Conservation (phyloP, 2,113 vertebrate genomes). For the Pelodiscus sinensis region DNA sequence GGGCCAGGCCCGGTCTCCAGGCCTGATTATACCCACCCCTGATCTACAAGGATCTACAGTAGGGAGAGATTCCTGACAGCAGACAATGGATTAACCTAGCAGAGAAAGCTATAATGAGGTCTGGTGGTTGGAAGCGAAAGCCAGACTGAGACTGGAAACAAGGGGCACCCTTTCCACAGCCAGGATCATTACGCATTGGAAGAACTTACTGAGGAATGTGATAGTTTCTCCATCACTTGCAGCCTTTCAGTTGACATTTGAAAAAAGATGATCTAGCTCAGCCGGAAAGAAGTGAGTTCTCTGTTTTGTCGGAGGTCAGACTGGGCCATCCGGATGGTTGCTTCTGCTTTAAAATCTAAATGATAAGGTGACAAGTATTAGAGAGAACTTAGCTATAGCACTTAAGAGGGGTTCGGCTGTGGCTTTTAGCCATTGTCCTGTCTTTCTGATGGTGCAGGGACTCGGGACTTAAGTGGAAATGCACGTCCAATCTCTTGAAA, state of each 20-base stretch:
- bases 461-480: neutral
- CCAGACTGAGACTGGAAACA: neutral
- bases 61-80: neutral
- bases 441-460: constrained; percentile 16
- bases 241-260: neutral
- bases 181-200: neutral
- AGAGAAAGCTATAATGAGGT: neutral
- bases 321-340: neutral
- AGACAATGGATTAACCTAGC: neutral
- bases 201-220: neutral
- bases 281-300: neutral
- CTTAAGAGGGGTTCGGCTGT: neutral
- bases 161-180: accelerated
- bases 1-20: no score
- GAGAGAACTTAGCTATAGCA: neutral
- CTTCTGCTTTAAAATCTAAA: neutral
- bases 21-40: no score
- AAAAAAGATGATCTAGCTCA: neutral
- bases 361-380: accelerated
- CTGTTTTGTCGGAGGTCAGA: neutral
- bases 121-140: neutral
- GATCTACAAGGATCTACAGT: neutral
- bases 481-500: neutral
- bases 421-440: neutral
- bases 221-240: no score